A percentile compares a stretch with the other conserved stretches of the same genome.
phyloP scores from a whole-genome alignment of 2,113 vertebrate species.

The Euleptes europaea region DNA sequence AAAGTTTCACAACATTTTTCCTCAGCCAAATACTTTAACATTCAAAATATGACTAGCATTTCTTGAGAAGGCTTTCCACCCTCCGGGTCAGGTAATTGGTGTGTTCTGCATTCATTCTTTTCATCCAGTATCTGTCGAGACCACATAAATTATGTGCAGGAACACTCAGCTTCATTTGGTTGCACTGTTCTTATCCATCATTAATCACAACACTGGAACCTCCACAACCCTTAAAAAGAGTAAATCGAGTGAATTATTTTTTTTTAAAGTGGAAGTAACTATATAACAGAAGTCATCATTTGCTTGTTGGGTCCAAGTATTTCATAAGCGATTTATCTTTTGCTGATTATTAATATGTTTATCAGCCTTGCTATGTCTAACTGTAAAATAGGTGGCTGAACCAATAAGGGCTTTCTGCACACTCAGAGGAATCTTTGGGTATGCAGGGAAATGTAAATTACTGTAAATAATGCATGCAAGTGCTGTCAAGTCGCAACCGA shows the following conservation, averaged over 20 bases:
- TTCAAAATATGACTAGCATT: background rate
- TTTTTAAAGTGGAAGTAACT: background rate
- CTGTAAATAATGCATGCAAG: too few species aligned
- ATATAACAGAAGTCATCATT: background rate
- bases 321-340: background rate
- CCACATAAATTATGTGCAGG: background rate
- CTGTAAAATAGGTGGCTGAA: too few species aligned
- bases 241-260: background rate
- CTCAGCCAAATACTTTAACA: background rate
- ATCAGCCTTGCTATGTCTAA: too few species aligned
- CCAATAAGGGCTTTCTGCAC: too few species aligned
- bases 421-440: too few species aligned
- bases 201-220: background rate
- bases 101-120: background rate
- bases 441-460: too few species aligned
- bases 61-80: background rate
- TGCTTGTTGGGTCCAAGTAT: too few species aligned
- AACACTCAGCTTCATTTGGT: background rate
- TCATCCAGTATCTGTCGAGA: background rate
- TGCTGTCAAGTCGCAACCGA: too few species aligned
- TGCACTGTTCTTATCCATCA: background rate
- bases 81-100: conserved; percentile 1
- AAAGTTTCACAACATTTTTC: background rate
- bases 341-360: background rate
- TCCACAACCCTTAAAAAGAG: background rate